Conservation (phyloP, 2,797 vertebrate genomes). For the Rhinogobio ventralis region DNA sequence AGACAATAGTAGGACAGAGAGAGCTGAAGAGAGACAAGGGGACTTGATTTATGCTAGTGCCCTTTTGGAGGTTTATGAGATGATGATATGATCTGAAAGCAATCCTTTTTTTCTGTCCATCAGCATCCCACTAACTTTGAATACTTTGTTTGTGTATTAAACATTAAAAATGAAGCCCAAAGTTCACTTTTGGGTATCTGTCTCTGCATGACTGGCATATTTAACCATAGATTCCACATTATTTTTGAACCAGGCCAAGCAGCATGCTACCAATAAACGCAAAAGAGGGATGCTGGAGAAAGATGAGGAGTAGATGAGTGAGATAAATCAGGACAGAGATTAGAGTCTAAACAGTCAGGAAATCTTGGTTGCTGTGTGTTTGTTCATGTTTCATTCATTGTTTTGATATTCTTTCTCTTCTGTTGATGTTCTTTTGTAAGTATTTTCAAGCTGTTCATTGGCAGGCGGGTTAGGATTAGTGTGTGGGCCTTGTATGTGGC, state of each 20-base stretch:
- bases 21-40: not conserved
- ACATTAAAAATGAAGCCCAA: not conserved
- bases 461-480: not conserved
- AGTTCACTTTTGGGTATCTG: not conserved
- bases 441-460: not conserved
- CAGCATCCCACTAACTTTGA: not conserved
- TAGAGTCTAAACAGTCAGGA: conserved; percentile 24
- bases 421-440: not conserved
- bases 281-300: conserved; percentile 1
- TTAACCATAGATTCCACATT: conserved; percentile 47
- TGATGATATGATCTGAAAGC: not conserved
- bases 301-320: conserved; percentile 29
- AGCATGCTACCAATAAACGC: conserved; percentile 70
- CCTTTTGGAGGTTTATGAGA: not conserved
- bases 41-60: conserved; percentile 33
- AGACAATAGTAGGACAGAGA: conserved; percentile 6
- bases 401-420: conserved; percentile 15
- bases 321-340: conserved; percentile 26
- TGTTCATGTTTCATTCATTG: conserved; percentile 10
- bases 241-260: conserved; percentile 45
- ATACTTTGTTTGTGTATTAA: conserved; percentile 16
- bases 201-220: conserved; percentile 45
- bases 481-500: not conserved
- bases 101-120: not conserved
- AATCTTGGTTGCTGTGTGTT: conserved; percentile 6